Base-by-base conservation (phyloP, 2,113 vertebrate species). In the Prinia subflava region DNA sequence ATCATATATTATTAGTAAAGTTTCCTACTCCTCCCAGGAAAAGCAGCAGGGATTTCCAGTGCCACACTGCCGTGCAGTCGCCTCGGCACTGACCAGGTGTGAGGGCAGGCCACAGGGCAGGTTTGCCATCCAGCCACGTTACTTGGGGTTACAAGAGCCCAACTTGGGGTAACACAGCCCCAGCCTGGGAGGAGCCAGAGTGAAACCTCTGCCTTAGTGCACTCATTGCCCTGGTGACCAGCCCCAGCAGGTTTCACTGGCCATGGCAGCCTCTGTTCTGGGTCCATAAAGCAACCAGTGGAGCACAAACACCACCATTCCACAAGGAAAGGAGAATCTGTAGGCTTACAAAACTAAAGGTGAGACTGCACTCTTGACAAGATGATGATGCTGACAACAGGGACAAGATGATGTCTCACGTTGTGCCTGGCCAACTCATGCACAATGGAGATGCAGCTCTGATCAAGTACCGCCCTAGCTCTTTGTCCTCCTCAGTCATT, bases 11-110 rank as follows among this genome's bases (percentile, higher is more conserved):
- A 70, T 44, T 85, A 56, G 24, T 28, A 13, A 55, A 46, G 39
- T 67, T 79, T 79, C 25, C 63, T 22, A 13, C 20, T 69, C 37
- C 23, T 79, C 41, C 50, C 53, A 77, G 79, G 47, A 85, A 59
- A 55, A 0, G 0, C 31, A 56, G 19, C 57, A 47, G 42, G 67
- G 56, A 27, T 42, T 90, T 20, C 44, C 56, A 79, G 35, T 1
- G 13, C 46, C 71, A 17, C 13, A 2, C 31, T n/a, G 23, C 74
- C 9, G 8, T 28, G 46, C 52, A 10, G 41, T 37, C 42, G n/a
- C 31, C 50, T 41, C 2, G 7, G 53, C 27, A 19, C 35, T 52
- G 35, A 5, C 5, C 0, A 3, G 33, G 13, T 39, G 1, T 7
- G 47, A 47, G 47, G 42, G 31, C n/a, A 1, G 69, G 37, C 11